These are phyloP conservation scores for Drosophila repletoides DNA, from an alignment of 1,140 invertebrate species.

Conservation along the genomic window DNA sequence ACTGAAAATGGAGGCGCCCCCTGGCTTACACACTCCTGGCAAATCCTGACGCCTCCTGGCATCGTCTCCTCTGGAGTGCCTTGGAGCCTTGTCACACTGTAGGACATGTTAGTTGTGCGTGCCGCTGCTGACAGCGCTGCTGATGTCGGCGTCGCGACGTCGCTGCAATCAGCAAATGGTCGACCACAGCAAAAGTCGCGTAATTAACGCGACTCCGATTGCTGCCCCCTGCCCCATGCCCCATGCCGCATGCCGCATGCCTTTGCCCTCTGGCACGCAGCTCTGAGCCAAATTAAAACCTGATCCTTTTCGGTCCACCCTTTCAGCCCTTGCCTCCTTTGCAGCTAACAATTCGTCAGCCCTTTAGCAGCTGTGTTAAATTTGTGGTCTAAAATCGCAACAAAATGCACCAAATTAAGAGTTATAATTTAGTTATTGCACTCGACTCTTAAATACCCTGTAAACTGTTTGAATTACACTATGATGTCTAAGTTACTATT, in stretches of 20 bases:
- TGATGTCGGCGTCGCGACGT: slow-evolving; percentile 25
- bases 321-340: background rate
- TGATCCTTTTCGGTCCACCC: background rate
- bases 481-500: too few relatives aligned
- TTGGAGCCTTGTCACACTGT: slow-evolving; percentile 1
- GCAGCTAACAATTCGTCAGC: slow-evolving; percentile 10
- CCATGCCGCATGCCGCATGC: background rate
- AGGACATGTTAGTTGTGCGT: slow-evolving; percentile 58
- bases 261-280: background rate
- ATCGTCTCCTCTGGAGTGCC: background rate
- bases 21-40: too few relatives aligned
- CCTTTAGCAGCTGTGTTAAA: slow-evolving; percentile 42
- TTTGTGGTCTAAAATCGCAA: slow-evolving; percentile 20
- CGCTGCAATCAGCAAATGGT: slow-evolving; percentile 75
- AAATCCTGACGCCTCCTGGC: background rate
- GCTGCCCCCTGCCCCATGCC: background rate
- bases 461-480: too few relatives aligned
- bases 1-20: slow-evolving; percentile 36
- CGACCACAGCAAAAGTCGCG: slow-evolving; percentile 76
- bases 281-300: slow-evolving; percentile 53
- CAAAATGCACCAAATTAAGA: background rate
- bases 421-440: background rate
- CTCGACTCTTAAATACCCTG: background rate
- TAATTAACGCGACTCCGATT: slow-evolving; percentile 62
- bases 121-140: slow-evolving; percentile 56